These are phyloP conservation scores for Trisateles emortualis DNA, from an alignment of 2,888 invertebrate species.

Conservation along the genomic window DNA sequence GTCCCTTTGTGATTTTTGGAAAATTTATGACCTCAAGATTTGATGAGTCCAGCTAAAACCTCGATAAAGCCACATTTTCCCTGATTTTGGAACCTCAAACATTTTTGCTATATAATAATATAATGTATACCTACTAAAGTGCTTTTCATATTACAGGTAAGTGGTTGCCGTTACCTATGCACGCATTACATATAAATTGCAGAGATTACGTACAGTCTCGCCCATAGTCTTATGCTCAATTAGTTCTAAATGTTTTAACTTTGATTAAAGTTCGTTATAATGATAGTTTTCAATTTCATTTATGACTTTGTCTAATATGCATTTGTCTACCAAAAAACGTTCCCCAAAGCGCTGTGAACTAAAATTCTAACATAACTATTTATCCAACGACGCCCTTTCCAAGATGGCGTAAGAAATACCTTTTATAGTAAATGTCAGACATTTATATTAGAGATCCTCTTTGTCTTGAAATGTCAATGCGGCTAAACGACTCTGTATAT, in stretches of 20 bases:
- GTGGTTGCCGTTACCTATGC: too few relatives aligned
- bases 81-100: not conserved
- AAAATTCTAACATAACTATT: constrained; percentile 15
- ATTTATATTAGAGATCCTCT: constrained; percentile 29
- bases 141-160: too few relatives aligned
- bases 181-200: too few relatives aligned
- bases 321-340: not conserved
- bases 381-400: constrained; percentile 3
- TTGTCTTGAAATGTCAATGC: constrained; percentile 41
- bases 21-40: constrained; percentile 14
- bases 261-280: too few relatives aligned
- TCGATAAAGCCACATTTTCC: not conserved
- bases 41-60: not conserved
- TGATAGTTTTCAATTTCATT: constrained; percentile 1
- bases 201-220: too few relatives aligned
- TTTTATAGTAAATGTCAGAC: constrained; percentile 20
- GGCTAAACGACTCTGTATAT: constrained; percentile 30
- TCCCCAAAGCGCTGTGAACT: not conserved
- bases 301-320: not conserved
- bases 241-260: too few relatives aligned
- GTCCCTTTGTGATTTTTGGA: constrained; percentile 31
- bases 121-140: too few relatives aligned
- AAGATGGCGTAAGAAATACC: constrained; percentile 13
- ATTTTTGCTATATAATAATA: too few relatives aligned
- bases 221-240: too few relatives aligned